Evolutionary conservation across 2,113 vertebrate genomes (phyloP), one percentile per base, ranked within the genome.

Genomic region (Bostrychus sinensis): DNA sequence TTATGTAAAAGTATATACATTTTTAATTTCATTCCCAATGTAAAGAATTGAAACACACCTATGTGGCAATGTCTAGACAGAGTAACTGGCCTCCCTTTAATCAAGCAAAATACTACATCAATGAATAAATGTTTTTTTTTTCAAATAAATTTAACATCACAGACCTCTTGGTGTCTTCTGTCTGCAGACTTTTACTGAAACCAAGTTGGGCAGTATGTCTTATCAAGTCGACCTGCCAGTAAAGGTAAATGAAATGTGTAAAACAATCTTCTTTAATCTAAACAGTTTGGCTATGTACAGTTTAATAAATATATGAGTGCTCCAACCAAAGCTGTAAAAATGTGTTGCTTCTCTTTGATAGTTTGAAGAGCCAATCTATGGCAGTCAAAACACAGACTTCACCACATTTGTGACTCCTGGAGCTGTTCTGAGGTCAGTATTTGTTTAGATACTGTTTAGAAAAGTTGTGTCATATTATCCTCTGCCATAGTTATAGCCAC

Each of bases 361-460:
- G 92, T 88, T 93, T 50, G 92, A 93, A 50, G 88, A 93, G 64
- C 90, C 92, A 1, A 82, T 93, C 63, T 93, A 91, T 3, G 92
- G 92, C 55, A 90, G 77, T 65, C 50, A 77, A 2, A 75, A 92
- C 70, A 89, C 88, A 3, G 91, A 93, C 72, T 93, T 93, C 78
- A 91, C 91, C 1, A 92, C 88, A 0, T 93, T 91, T 70, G 90
- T 93, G 72, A 92, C 88, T 0, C 92, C 92, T 0, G 92, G 92
- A 75, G 89, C 91, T 50, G 85, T 93, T 12, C 85, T 93, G 76
- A 93, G 92, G 92, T 93, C 56, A 71, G 86, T 82, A 16, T 20
- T 1, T 20, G 8, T 19, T 55, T 12, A 32, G 14, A 16, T 3
- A 16, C 14, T 39, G n/a, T n/a, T n/a, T 12, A 39, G 14, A 13